These are phyloP conservation scores for Xiphophorus birchmanni DNA, from an alignment of 2,797 vertebrate species.

Conservation along the genomic window DNA sequence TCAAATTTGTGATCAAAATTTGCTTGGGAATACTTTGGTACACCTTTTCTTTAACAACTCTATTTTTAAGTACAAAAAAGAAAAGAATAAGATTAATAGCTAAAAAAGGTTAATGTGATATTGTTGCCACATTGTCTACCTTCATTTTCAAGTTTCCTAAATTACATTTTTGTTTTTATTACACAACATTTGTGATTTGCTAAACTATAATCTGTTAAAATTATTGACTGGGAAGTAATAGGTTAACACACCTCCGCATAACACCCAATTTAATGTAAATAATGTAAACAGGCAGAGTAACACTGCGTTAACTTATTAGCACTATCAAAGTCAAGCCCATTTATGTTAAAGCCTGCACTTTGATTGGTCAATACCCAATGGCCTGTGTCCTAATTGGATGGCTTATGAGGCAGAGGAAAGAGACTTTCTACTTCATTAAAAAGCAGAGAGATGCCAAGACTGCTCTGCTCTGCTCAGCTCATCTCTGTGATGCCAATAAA, in stretches of 20 bases:
- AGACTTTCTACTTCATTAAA: conserved; percentile 73
- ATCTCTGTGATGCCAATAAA: conserved; percentile 52
- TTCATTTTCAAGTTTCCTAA: not conserved
- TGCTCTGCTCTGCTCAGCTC: conserved; percentile 37
- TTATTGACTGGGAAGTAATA: not conserved
- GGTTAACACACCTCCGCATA: not conserved
- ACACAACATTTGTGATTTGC: not conserved
- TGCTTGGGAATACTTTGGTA: not conserved
- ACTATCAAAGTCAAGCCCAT: conserved; percentile 65
- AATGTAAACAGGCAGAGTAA: conserved; percentile 2
- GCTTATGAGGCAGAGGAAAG: conserved; percentile 56
- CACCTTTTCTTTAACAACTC: not conserved
- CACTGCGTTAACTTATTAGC: conserved; percentile 47
- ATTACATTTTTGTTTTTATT: not conserved
- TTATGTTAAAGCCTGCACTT: conserved; percentile 48
- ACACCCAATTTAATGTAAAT: conserved; percentile 25
- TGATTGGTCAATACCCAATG: conserved; percentile 69
- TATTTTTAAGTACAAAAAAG: not conserved
- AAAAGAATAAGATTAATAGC: not conserved
- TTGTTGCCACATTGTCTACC: not conserved
- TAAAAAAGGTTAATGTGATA: not conserved
- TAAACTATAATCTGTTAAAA: not conserved
- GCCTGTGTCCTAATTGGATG: conserved; percentile 66
- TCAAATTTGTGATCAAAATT: not conserved
- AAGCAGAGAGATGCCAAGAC: conserved; percentile 53